Percentiles rank a stretch among this genome's conserved stretches.
Conservation (phyloP, 2,888 invertebrate species). For the Sesamia inferens region DNA sequence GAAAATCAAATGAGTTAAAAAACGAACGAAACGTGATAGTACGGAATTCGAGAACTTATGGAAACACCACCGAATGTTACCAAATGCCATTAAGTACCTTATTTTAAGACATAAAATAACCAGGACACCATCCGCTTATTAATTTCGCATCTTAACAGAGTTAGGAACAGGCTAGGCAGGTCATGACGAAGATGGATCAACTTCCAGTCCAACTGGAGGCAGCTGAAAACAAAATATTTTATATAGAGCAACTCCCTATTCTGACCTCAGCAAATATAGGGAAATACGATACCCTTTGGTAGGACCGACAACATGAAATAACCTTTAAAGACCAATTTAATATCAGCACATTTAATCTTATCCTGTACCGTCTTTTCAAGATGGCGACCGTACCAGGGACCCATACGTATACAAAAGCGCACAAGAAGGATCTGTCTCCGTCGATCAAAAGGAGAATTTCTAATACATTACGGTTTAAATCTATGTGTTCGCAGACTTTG, state of each 20-base stretch:
- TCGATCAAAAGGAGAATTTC: constrained; percentile 54
- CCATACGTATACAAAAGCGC: constrained; percentile 40
- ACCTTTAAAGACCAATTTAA: neutral
- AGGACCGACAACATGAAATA: neutral
- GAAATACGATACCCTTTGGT: too few species aligned
- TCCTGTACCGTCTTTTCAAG: neutral
- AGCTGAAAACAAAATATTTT: too few species aligned
- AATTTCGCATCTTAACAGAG: too few species aligned
- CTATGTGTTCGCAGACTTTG: constrained; percentile 47
- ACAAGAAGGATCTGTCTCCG: constrained; percentile 42
- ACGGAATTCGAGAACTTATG: neutral
- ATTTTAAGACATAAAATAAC: neutral
- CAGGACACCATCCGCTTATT: too few species aligned
- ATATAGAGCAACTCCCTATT: too few species aligned
- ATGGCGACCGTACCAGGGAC: constrained; percentile 35
- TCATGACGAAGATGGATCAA: too few species aligned
- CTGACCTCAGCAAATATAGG: too few species aligned
- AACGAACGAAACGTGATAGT: neutral
- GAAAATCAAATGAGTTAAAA: neutral
- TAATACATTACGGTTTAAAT: constrained; percentile 62
- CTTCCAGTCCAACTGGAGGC: too few species aligned
- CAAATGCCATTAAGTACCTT: neutral
- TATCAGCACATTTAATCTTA: constrained; percentile 18
- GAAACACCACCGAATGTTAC: neutral
- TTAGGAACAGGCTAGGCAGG: too few species aligned